Base-by-base conservation (phyloP, 2,888 invertebrate species). In the Cepaea hortensis region DNA sequence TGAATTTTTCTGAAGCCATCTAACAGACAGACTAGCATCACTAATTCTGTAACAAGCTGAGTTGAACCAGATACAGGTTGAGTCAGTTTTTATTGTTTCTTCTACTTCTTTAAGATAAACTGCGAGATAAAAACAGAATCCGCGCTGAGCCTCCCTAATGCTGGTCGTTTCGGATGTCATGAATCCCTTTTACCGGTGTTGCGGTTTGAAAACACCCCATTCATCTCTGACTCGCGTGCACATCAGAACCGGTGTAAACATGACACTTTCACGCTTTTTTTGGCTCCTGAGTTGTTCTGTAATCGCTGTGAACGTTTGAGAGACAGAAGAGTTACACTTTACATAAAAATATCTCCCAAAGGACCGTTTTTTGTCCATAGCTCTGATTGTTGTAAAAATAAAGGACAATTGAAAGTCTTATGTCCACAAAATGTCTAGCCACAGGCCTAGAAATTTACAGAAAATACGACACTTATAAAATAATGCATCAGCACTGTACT, bases 181-280 rank as follows among this genome's bases (percentile, higher is more conserved):
- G 70, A 79, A 79, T 75, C 50, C 75, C 50, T 62, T 84, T 75
- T 76, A 77, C 48, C 62, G 65, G 65, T 50, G 84, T 65, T 48
- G n/a, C 48, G 11, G 62, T 84, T 77, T 77, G 73, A 73, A 82
- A 82, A 82, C 82, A 72, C 73, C 73, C 55, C 82, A 82, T 82
- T 82, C 82, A 82, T 82, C 82, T 70, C 61, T 73, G 82, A 61
- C 73, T 82, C 55, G n/a, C 61, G 0, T n/a, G 72, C 72, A 82
- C 61, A 55, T 82, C 72, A 18, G 73, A 72, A 73, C 18, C 18
- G 73, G 82, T 82, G 82, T 82, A 82, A 82, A 82, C 82, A 82
- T 82, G 73, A 73, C 73, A 73, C 50, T 73, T 70, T 55, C 50
- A 5, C 20, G 68, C 68, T 73, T 72, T 62, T 79, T 35, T 79